Percentiles rank a stretch among this genome's conserved stretches.
Conservation (phyloP, 2,797 vertebrate species). For the Zenarchopterus dispar region DNA sequence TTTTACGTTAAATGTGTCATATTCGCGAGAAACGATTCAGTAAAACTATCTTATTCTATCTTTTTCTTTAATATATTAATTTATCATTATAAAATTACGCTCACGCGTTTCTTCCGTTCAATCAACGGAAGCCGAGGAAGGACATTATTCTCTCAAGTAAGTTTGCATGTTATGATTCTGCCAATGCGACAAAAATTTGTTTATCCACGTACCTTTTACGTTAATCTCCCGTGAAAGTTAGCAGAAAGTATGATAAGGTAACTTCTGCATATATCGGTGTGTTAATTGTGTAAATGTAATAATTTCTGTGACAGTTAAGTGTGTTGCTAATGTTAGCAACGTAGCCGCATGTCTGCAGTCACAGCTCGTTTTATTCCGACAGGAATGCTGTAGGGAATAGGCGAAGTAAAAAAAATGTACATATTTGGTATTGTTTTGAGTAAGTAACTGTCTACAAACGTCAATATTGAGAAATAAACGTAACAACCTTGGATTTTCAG, state of each 20-base stretch:
- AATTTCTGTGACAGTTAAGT: not conserved
- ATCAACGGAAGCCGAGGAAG: slow-evolving; percentile 46
- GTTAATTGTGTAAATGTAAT: not conserved
- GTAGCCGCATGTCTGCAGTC: slow-evolving; percentile 27
- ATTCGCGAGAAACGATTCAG: no score
- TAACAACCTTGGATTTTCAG: no score
- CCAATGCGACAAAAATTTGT: not conserved
- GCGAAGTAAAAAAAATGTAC: no score
- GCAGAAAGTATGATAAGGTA: not conserved
- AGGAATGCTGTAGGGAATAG: no score
- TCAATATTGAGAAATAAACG: no score
- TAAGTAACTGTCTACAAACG: no score
- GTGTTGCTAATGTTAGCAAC: slow-evolving; percentile 11
- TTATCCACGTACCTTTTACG: fast-evolving
- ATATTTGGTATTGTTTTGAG: no score
- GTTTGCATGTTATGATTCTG: no score
- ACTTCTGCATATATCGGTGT: fast-evolving
- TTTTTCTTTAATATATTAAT: not conserved
- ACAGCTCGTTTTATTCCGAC: not conserved
- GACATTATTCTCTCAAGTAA: not conserved
- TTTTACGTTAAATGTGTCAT: no score
- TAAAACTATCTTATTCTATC: not conserved
- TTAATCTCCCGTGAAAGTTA: not conserved
- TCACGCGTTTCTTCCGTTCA: no score
- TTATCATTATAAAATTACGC: not conserved